A percentile compares a stretch with the other conserved stretches of the same genome.
These are phyloP conservation scores for Heterochromis multidens DNA, from an alignment of 2,113 vertebrate genomes.

Conservation along the genomic window DNA sequence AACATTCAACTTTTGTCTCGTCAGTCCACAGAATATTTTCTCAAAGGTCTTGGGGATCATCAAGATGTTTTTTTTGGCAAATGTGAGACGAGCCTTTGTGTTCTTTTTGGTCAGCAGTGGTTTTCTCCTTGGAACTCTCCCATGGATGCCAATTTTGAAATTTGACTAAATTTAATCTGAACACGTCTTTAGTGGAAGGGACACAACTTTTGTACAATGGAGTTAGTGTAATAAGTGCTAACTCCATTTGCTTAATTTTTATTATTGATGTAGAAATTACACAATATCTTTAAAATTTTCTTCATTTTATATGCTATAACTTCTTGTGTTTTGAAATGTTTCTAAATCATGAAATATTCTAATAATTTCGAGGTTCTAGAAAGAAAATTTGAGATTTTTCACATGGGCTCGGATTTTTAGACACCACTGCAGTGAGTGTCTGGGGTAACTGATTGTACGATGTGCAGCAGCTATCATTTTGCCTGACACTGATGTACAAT, in stretches of 20 bases:
- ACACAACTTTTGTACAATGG: not conserved
- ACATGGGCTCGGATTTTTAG: not conserved
- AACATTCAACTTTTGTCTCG: not conserved
- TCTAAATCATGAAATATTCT: not conserved
- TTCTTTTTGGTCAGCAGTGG: too few species aligned
- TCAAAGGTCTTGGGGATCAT: not conserved
- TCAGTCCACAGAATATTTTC: not conserved
- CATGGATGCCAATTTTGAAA: too few species aligned
- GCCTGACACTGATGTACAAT: not conserved
- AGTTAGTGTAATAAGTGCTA: too few species aligned
- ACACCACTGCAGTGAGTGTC: not conserved
- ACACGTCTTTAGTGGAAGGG: not conserved
- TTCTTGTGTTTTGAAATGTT: not conserved
- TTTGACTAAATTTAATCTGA: rapidly evolving
- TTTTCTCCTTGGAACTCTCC: too few species aligned
- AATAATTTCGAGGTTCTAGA: too few species aligned
- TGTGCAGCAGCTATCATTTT: not conserved
- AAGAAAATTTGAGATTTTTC: too few species aligned
- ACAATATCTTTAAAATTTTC: not conserved
- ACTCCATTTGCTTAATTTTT: too few species aligned
- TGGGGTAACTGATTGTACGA: not conserved
- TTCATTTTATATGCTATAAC: not conserved
- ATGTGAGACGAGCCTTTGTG: too few species aligned
- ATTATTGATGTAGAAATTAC: too few species aligned
- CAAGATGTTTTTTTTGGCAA: too few species aligned